phyloP scores from a whole-genome alignment of 2,797 vertebrate species.

The Leptodactylus fallax region DNA sequence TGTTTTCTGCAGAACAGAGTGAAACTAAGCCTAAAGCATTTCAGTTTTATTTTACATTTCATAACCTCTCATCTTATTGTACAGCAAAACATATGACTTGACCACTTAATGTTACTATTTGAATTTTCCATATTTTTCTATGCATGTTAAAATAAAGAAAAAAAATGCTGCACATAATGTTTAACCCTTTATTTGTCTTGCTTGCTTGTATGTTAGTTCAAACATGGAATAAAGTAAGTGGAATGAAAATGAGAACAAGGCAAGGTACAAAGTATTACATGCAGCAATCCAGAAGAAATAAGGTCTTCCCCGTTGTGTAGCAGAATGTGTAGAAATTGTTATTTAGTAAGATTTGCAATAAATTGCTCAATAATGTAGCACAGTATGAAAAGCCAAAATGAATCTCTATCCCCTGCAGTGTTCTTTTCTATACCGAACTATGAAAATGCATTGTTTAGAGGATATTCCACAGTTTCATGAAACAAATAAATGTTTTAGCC shows the following conservation, averaged over 20 bases:
- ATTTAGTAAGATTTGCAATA: constrained; percentile 52
- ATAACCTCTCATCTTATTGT: no score
- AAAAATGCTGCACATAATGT: neutral
- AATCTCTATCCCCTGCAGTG: constrained; percentile 40
- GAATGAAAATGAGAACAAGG: neutral
- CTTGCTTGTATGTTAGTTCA: neutral
- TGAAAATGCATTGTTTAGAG: constrained; percentile 22
- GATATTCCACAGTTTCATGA: constrained; percentile 1
- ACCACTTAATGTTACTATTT: neutral
- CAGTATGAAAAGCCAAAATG: constrained; percentile 48
- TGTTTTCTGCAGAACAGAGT: no score
- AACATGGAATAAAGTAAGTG: neutral
- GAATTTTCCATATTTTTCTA: neutral
- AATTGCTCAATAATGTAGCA: constrained; percentile 52
- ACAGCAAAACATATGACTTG: no score
- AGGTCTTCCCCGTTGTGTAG: constrained; percentile 28
- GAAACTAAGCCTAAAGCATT: no score
- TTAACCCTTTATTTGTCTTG: neutral
- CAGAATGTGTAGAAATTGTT: constrained; percentile 44
- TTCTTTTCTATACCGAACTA: constrained; percentile 6
- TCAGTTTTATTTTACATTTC: no score
- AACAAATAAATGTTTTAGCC: constrained; percentile 12
- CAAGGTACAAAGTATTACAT: constrained; percentile 20
- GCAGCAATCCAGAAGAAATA: constrained; percentile 11
- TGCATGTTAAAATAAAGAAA: neutral